A percentile compares a stretch with the other conserved stretches of the same genome.
Evolutionary conservation across 2,797 vertebrate genomes (phyloP).

Genomic region (Alfaro cultratus): DNA sequence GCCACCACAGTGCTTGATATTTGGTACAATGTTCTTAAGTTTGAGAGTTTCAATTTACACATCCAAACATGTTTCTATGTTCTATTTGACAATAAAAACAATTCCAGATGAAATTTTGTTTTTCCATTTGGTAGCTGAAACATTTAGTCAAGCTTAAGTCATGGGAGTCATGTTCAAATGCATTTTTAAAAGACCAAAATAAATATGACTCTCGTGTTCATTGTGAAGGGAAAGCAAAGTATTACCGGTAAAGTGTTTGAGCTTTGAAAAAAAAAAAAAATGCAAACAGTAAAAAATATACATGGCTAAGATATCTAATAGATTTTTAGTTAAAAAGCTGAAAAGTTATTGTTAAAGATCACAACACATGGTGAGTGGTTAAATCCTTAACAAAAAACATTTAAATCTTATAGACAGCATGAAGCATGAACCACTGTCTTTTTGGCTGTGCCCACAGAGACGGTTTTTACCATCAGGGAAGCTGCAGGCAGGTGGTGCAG

Average conservation of each 20-base stretch:
- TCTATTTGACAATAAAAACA: background rate
- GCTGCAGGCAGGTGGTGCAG: conserved; percentile 90
- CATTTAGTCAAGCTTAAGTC: background rate
- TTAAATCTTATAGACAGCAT: background rate
- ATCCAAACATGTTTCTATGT: background rate
- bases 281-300: background rate
- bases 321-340: background rate
- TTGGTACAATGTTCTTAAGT: background rate
- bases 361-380: background rate
- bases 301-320: background rate
- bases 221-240: background rate
- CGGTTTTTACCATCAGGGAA: conserved; percentile 80
- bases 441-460: background rate
- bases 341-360: background rate
- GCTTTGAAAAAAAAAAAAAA: background rate
- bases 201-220: background rate
- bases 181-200: background rate
- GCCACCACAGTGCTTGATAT: background rate
- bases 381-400: background rate
- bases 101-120: background rate
- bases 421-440: background rate
- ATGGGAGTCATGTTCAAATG: background rate
- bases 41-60: background rate
- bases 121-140: background rate
- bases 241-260: background rate